These are phyloP conservation scores for Euproctis similis DNA, from an alignment of 2,888 invertebrate genomes.

Conservation along the genomic window DNA sequence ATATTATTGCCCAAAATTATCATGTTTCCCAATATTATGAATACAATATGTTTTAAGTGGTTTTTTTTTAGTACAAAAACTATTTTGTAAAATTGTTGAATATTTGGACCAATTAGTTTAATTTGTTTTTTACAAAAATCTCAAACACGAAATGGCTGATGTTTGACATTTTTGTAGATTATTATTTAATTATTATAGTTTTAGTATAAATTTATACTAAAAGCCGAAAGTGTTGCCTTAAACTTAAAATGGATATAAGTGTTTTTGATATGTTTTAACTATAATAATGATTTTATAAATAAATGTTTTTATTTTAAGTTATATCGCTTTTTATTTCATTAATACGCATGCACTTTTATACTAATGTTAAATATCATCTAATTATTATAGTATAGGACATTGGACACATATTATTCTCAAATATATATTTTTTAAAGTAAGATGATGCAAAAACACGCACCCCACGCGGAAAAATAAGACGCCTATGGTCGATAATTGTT, in stretches of 20 bases:
- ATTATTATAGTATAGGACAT: no score
- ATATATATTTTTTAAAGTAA: no score
- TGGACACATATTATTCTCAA: no score
- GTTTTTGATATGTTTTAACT: slow-evolving; percentile 51
- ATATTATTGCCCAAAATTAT: slow-evolving; percentile 36
- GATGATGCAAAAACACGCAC: no score
- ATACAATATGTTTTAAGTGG: slow-evolving; percentile 22
- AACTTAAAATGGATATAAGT: slow-evolving; percentile 37
- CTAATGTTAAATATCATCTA: no score
- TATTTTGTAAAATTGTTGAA: slow-evolving; percentile 20
- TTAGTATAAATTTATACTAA: slow-evolving; percentile 16
- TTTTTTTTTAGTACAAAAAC: slow-evolving; percentile 27
- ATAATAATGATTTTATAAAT: slow-evolving; percentile 56
- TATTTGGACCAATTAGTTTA: slow-evolving; percentile 35
- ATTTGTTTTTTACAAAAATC: slow-evolving; percentile 49
- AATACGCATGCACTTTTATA: slow-evolving; percentile 3
- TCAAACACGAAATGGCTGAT: slow-evolving; percentile 67
- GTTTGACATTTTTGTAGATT: slow-evolving; percentile 62
- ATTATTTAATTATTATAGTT: slow-evolving; percentile 12
- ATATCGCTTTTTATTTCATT: slow-evolving; percentile 36
- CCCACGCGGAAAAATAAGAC: no score
- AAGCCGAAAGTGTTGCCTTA: slow-evolving; percentile 54
- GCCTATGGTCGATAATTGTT: no score
- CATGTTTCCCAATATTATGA: slow-evolving; percentile 24
- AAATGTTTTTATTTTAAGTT: slow-evolving; percentile 67